Percentiles rank a stretch among this genome's conserved stretches.
Evolutionary conservation across 2,113 vertebrate genomes (phyloP).

Genomic region (Furnarius figulus): DNA sequence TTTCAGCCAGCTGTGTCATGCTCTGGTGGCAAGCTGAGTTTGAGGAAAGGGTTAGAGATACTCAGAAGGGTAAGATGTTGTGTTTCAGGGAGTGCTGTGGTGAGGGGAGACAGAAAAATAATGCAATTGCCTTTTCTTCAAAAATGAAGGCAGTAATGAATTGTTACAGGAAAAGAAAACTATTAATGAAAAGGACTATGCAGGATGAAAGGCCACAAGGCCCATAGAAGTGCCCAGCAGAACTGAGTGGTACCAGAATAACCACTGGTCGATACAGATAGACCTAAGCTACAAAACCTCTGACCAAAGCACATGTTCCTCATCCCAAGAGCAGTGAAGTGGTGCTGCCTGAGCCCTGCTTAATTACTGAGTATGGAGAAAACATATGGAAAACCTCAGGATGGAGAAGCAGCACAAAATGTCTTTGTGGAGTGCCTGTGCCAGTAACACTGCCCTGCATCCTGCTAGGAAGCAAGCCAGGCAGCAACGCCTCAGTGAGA

Average conservation of each 20-base stretch:
- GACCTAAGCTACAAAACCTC: background rate
- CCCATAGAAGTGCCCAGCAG: background rate
- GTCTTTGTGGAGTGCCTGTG: background rate
- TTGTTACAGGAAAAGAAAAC: background rate
- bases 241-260: background rate
- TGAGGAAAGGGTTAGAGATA: background rate
- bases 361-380: background rate
- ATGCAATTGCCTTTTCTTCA: background rate
- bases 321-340: background rate
- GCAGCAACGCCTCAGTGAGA: background rate
- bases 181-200: background rate
- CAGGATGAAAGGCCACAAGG: background rate
- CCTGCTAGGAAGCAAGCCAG: constrained; percentile 53
- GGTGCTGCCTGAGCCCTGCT: background rate
- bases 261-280: background rate
- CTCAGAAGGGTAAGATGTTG: background rate
- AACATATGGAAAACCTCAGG: constrained; percentile 38
- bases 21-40: background rate
- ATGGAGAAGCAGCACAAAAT: background rate
- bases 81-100: background rate
- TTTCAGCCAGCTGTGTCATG: accelerated
- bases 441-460: constrained; percentile 21
- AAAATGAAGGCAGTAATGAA: background rate
- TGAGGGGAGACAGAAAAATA: background rate
- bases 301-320: background rate